Evolutionary conservation across 1,140 invertebrate genomes (phyloP).

Genomic region (Polypedilum vanderplanki): DNA sequence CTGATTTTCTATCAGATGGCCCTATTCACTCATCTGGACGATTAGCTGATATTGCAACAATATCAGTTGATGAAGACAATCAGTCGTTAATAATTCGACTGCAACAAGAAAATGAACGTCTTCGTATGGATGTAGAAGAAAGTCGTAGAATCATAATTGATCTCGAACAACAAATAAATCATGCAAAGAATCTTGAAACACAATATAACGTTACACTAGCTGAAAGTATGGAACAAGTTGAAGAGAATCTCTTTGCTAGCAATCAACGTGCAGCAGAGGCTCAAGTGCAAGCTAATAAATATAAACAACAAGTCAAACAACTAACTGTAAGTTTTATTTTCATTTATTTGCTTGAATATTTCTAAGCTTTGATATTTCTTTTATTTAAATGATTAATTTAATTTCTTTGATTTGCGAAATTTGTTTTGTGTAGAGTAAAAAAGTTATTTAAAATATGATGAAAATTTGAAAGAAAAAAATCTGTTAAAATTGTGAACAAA

Average conservation of each 20-base stretch:
- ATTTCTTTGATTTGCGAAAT: too few relatives aligned
- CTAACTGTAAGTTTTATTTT: slow-evolving; percentile 47
- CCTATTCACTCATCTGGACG: slow-evolving; percentile 51
- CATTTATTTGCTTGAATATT: too few relatives aligned
- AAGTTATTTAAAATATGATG: too few relatives aligned
- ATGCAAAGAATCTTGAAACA: slow-evolving; percentile 45
- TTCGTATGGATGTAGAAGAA: slow-evolving; percentile 50
- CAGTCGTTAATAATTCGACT: slow-evolving; percentile 42
- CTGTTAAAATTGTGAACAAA: too few relatives aligned
- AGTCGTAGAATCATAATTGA: slow-evolving; percentile 45
- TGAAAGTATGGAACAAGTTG: slow-evolving; percentile 52
- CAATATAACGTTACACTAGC: slow-evolving; percentile 48
- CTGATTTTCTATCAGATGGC: slow-evolving; percentile 66
- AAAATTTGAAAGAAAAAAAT: too few relatives aligned
- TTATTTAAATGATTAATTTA: slow-evolving; percentile 30
- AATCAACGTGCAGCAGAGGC: slow-evolving; percentile 50
- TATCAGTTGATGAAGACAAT: slow-evolving; percentile 39
- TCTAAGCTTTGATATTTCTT: neutral
- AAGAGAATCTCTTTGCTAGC: slow-evolving; percentile 51
- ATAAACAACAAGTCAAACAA: slow-evolving; percentile 52
- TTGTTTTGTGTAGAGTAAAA: too few relatives aligned
- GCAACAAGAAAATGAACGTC: slow-evolving; percentile 50
- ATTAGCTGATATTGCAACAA: slow-evolving; percentile 45
- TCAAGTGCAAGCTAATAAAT: slow-evolving; percentile 48
- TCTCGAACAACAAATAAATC: slow-evolving; percentile 50